A percentile compares a stretch with the other conserved stretches of the same genome.
Evolutionary conservation across 1,140 invertebrate species (phyloP).

Genomic region (Laupala kohalensis): DNA sequence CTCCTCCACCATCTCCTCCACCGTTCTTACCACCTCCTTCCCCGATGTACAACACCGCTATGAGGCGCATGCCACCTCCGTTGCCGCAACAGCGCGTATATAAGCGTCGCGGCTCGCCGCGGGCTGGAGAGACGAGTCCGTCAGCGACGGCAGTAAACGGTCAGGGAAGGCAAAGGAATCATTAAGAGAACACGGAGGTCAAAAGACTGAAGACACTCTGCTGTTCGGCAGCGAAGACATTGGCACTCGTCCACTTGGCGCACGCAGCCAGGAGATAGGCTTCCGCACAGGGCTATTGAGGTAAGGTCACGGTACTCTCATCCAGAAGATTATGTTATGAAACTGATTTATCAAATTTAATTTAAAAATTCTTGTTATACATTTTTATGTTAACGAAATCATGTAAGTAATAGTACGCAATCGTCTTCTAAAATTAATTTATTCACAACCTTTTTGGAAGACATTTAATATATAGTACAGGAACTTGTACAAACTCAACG

Average conservation of each 20-base stretch:
- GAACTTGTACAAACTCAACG: too few relatives aligned
- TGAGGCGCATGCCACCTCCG: too few relatives aligned
- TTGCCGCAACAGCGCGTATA: background rate
- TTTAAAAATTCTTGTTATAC: too few relatives aligned
- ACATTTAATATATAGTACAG: too few relatives aligned
- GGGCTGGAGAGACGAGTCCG: background rate
- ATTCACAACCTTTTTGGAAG: too few relatives aligned
- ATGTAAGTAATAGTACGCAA: too few relatives aligned
- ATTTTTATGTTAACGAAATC: too few relatives aligned
- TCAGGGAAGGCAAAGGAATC: background rate
- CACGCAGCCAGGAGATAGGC: background rate
- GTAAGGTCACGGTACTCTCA: background rate
- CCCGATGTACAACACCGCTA: background rate
- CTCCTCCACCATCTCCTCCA: background rate
- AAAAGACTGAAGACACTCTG: too few relatives aligned
- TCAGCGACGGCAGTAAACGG: background rate
- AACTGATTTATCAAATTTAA: too few relatives aligned
- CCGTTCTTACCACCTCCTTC: background rate
- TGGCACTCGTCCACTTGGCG: background rate
- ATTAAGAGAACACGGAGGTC: background rate
- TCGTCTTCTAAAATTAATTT: too few relatives aligned
- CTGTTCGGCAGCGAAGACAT: background rate
- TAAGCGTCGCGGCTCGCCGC: background rate
- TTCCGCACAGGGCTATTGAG: background rate
- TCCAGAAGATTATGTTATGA: too few relatives aligned